Conservation (phyloP, 2,888 invertebrate species). For the Steromphala cineraria region DNA sequence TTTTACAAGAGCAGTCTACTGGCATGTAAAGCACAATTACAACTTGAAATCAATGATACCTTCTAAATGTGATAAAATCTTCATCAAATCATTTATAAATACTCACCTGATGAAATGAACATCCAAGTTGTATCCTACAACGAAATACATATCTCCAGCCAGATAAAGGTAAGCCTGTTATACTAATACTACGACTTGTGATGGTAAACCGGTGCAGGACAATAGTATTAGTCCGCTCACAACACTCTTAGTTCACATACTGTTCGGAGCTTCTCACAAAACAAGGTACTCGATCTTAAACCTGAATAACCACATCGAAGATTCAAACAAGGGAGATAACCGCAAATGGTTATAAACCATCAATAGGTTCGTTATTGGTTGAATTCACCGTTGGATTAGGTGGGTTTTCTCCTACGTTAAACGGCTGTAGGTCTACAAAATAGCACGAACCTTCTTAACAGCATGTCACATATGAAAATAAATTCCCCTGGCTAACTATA, state of each 20-base stretch:
- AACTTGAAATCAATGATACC: no score
- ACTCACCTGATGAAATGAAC: no score
- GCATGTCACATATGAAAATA: background rate
- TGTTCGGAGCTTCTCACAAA: background rate
- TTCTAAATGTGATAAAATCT: no score
- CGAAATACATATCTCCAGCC: no score
- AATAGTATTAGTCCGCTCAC: background rate
- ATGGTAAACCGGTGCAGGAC: no score
- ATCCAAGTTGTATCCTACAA: no score
- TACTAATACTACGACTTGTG: no score
- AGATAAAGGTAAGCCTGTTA: no score
- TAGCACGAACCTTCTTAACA: background rate
- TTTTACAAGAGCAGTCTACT: no score
- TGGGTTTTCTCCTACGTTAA: background rate
- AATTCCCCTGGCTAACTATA: background rate
- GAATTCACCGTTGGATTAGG: background rate
- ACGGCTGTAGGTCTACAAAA: background rate
- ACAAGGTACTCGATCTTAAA: background rate
- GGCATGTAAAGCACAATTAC: no score
- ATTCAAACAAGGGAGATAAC: background rate
- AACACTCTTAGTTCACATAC: background rate
- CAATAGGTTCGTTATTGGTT: background rate
- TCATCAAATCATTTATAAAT: no score
- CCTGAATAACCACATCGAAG: background rate
- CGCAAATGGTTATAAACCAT: background rate